A percentile compares a stretch with the other conserved stretches of the same genome.
phyloP scores from a whole-genome alignment of 2,888 invertebrate species.

The Acanthosepion esculentum region DNA sequence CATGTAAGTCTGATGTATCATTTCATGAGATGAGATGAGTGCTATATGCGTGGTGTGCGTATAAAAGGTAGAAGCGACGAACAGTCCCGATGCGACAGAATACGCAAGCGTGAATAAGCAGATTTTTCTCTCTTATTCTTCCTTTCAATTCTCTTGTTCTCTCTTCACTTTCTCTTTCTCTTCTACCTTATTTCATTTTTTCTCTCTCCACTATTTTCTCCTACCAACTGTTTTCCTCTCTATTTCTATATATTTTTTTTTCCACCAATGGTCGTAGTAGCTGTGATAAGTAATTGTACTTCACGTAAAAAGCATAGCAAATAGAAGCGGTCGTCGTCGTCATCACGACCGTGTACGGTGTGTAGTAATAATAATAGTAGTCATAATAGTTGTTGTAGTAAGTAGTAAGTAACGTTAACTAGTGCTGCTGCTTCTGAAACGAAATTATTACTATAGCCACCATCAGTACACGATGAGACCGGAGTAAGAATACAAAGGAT shows the following conservation, averaged over 20 bases:
- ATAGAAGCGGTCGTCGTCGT: not conserved
- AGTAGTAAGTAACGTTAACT: not conserved
- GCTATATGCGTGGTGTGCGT: not conserved
- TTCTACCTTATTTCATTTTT: not conserved
- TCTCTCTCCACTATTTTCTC: not conserved
- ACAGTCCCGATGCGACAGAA: conserved; percentile 33
- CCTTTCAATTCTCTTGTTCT: not conserved
- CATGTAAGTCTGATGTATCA: conserved; percentile 9
- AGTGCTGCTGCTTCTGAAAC: conserved; percentile 17
- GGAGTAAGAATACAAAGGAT: not conserved
- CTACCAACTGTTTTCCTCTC: not conserved
- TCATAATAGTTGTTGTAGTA: not conserved
- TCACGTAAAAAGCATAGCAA: conserved; percentile 8
- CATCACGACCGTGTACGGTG: too few relatives aligned
- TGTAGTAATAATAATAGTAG: not conserved
- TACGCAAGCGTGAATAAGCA: conserved; percentile 23
- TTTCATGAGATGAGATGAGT: not conserved
- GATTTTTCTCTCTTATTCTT: not conserved
- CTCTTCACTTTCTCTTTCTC: conserved; percentile 4
- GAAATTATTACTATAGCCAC: not conserved
- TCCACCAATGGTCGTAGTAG: not conserved
- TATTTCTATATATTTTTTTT: not conserved
- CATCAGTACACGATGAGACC: conserved; percentile 15
- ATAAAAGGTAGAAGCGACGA: conserved; percentile 16
- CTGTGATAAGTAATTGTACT: conserved; percentile 33